Base-by-base conservation (phyloP, 2,888 invertebrate genomes). In the Andrena minutula region DNA sequence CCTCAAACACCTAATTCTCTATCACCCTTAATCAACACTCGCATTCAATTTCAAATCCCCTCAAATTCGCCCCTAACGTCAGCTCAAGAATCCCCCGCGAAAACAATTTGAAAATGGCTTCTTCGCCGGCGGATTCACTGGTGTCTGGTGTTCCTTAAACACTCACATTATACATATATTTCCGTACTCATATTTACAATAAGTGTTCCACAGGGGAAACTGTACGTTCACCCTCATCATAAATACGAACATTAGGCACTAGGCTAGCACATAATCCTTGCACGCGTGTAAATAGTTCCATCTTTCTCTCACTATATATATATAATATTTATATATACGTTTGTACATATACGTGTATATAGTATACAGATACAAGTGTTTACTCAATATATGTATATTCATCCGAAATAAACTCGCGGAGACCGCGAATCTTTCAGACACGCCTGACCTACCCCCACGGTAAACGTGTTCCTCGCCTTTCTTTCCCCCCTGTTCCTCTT, bases 181-280 rank as follows among this genome's bases (percentile, higher is more conserved):
- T 90, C 85, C 87, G 88, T 90, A 86, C 88, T 89, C 88, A 88
- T 92, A 92, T 92, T 90, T 92, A 92, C 92, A 92, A 91, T 91
- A 85, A 85, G 87, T 81, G 74, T 87, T 86, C 77, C 89, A 85
- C 86, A 90, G 82, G 83, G 75, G 85, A 84, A 87, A 86, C 85
- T 81, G 78, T 82, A 72, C 80, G 81, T 84, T 85, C 83, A 83
- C 84, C 87, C 83, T 75, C 87, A 85, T 88, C 88, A 90, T 91
- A 90, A 91, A 91, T 92, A 91, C 88, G 90, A 89, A 87, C 85
- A 78, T 75, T 86, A 85, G 88, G 84, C 87, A 83, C 85, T 86
- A 87, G 80, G 84, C 87, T 87, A 87, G 75, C 87, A 89, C 85
- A 86, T 87, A 72, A 77, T 80, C 63, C 78, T 80, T 80, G 78